Base-by-base conservation (phyloP, 2,888 invertebrate genomes). In the Galerucella pusilla region DNA sequence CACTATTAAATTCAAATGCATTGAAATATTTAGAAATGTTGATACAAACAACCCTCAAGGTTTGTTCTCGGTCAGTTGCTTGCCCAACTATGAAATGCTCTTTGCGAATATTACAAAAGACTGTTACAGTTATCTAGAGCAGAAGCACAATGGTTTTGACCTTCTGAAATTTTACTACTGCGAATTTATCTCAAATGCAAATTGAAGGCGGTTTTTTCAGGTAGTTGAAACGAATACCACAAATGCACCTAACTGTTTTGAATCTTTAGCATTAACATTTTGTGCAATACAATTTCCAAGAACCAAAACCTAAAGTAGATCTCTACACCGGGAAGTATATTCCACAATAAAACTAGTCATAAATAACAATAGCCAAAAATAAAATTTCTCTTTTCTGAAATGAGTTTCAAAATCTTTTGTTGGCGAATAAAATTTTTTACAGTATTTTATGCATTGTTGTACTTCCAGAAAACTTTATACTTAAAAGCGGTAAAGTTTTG, bases 71-170 rank as follows among this genome's bases (percentile, higher is more conserved):
- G 60, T 60, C 66, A 64, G 73, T 79, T 79, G 76, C 71, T 49
- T 68, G 71, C 45, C 52, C 46, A 73, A 70, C 59, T 73, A 63
- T 77, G 75, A 78, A 74, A 69, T 28, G 25, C 28, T 46, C 57
- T 66, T 78, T 77, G 63, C 46, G 28, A 54, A 73, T 69, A 64
- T 66, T 45, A 60, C 68, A 69, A 76, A 78, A 68, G 54, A 72
- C 9, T 66, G 71, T 77, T 79, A 73, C 78, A 71, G 74, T 75
- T 78, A 79, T 77, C 75, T 79, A 66, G 78, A 78, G 78, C 77
- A 77, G 45, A 45, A 57, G 46, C 45, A 75, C 67, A 75, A 77
- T 72, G 46, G 60, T 61, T 65, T 66, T 45, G 64, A 49, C 74
- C 75, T 71, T 68, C 45, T 75, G 74, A 77, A 75, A 57, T 70